These are phyloP conservation scores for Homalodisca vitripennis DNA, from an alignment of 1,140 invertebrate species.

Conservation along the genomic window DNA sequence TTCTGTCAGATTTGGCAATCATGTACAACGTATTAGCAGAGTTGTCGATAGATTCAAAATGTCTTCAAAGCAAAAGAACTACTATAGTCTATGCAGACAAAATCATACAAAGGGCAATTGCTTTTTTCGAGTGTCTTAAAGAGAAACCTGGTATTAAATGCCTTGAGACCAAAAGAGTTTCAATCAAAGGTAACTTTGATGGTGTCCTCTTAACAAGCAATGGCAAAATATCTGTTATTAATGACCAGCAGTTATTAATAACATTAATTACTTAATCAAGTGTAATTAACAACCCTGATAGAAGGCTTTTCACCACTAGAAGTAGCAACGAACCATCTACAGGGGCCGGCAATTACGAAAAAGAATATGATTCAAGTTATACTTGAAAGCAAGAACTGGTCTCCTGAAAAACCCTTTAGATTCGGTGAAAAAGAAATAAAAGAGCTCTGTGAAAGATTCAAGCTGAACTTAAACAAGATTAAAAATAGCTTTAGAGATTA, in stretches of 20 bases:
- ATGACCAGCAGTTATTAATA: slow-evolving; percentile 18
- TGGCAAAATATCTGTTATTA: slow-evolving; percentile 9
- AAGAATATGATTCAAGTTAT: slow-evolving; percentile 14
- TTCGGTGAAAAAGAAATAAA: slow-evolving; percentile 21
- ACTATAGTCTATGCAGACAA: too few relatives aligned
- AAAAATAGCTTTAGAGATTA: slow-evolving; percentile 29
- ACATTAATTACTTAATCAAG: too few relatives aligned
- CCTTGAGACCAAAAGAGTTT: slow-evolving; percentile 4
- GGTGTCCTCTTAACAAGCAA: not conserved
- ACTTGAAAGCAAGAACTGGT: slow-evolving; percentile 23
- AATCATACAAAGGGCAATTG: too few relatives aligned
- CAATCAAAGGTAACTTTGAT: slow-evolving; percentile 16
- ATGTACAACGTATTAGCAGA: too few relatives aligned
- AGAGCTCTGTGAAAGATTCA: slow-evolving; percentile 24
- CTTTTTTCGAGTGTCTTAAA: slow-evolving; percentile 14
- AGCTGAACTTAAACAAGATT: slow-evolving; percentile 26
- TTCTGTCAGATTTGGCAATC: too few relatives aligned
- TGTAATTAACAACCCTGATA: slow-evolving; percentile 29
- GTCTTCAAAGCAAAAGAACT: too few relatives aligned
- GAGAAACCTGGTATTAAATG: slow-evolving; percentile 11
- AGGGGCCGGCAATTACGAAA: not conserved
- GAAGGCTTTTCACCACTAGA: slow-evolving; percentile 22
- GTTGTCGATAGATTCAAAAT: too few relatives aligned
- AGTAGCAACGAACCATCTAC: slow-evolving; percentile 30
- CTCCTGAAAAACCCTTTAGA: slow-evolving; percentile 5